These are phyloP conservation scores for Phyllotis vaccarum DNA, from an alignment of 2,797 vertebrate genomes.

Conservation along the genomic window DNA sequence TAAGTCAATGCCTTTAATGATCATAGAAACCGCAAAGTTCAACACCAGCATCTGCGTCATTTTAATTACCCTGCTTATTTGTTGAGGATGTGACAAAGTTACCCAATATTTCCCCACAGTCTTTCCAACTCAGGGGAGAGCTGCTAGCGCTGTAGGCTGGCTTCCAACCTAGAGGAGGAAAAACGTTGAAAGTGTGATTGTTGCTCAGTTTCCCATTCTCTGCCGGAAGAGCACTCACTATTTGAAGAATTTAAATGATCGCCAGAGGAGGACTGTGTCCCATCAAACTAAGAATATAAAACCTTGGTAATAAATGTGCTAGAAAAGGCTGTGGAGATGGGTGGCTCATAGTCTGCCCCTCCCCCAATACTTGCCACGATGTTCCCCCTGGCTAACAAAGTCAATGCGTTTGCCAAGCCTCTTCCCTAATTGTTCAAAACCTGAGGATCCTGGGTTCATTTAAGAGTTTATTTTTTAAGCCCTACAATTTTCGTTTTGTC, in stretches of 20 bases:
- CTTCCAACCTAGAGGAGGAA: background rate
- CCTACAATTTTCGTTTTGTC: background rate
- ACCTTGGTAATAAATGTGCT: background rate
- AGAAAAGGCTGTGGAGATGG: background rate
- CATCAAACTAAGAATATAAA: constrained; percentile 4
- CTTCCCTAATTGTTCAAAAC: background rate
- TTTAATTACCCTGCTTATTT: constrained; percentile 78
- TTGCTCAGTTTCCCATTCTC: background rate
- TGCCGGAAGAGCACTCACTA: too few relatives aligned
- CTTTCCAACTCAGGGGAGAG: constrained; percentile 40
- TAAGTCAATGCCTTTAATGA: constrained; percentile 84
- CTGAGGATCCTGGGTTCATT: background rate
- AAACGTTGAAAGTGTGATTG: background rate
- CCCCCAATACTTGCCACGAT: background rate
- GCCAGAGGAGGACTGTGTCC: background rate
- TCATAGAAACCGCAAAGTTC: constrained; percentile 83
- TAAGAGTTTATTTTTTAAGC: constrained; percentile 7
- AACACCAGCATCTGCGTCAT: constrained; percentile 77
- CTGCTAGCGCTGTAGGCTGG: background rate
- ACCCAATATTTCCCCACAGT: constrained; percentile 63
- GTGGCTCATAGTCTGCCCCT: background rate
- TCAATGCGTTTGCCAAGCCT: background rate
- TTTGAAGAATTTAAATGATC: background rate
- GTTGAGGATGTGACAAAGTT: constrained; percentile 56
- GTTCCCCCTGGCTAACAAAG: background rate